These are phyloP conservation scores for Misgurnus mizolepis DNA, from an alignment of 2,113 vertebrate genomes.

Conservation along the genomic window DNA sequence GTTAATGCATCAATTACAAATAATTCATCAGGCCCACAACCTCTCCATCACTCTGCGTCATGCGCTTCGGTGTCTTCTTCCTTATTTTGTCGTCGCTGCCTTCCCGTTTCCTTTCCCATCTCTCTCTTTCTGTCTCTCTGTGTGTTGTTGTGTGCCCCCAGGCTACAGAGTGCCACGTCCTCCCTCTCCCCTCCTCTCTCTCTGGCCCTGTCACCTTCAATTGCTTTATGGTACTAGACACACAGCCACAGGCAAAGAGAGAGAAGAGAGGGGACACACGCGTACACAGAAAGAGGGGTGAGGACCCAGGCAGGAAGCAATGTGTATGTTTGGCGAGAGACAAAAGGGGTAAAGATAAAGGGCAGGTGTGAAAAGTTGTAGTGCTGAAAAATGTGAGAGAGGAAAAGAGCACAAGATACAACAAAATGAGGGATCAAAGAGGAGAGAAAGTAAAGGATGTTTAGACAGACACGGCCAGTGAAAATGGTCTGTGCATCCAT, in stretches of 20 bases:
- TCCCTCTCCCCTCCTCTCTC: constrained; percentile 52
- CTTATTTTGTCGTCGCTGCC: constrained; percentile 44
- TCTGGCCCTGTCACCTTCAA: constrained; percentile 63
- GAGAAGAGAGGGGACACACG: constrained; percentile 47
- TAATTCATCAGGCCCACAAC: constrained; percentile 49
- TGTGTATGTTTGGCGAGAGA: constrained; percentile 48
- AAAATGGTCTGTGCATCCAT: background rate
- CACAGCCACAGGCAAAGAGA: constrained; percentile 51
- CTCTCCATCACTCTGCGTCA: constrained; percentile 43
- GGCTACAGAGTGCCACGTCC: constrained; percentile 58
- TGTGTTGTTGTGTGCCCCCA: constrained; percentile 54
- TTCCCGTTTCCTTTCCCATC: constrained; percentile 33
- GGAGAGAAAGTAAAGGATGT: constrained; percentile 6
- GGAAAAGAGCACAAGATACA: constrained; percentile 25
- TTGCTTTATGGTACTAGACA: constrained; percentile 59
- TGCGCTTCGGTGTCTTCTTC: constrained; percentile 29
- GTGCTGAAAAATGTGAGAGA: constrained; percentile 51
- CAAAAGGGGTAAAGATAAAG: constrained; percentile 11
- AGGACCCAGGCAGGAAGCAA: background rate
- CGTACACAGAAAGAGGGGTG: constrained; percentile 27
- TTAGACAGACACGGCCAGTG: background rate
- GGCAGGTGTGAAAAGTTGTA: constrained; percentile 6
- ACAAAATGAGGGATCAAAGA: constrained; percentile 1
- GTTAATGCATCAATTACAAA: constrained; percentile 49
- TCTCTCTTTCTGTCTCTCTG: constrained; percentile 38